Evolutionary conservation across 2,888 invertebrate genomes (phyloP).

Genomic region (Bombyx huttoni): DNA sequence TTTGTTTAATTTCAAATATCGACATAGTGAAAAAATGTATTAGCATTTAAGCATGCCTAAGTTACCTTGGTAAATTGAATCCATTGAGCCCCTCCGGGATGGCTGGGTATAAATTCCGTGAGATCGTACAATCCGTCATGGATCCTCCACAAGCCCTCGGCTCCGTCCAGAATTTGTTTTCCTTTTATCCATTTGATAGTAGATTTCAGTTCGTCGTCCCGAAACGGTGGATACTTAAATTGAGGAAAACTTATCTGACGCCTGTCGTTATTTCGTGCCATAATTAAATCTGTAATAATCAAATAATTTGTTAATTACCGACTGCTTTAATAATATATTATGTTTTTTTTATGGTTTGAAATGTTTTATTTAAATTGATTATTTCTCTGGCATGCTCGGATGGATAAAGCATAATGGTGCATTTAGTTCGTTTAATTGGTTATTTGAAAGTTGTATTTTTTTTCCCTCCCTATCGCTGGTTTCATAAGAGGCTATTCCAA

Average conservation of each 20-base stretch:
- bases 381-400: too few relatives aligned
- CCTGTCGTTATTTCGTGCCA: slow-evolving; percentile 36
- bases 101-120: slow-evolving; percentile 80
- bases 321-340: not conserved
- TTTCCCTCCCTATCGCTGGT: too few relatives aligned
- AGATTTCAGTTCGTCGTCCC: slow-evolving; percentile 52
- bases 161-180: slow-evolving; percentile 78
- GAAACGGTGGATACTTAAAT: slow-evolving; percentile 56
- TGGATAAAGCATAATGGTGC: too few relatives aligned
- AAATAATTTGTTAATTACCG: not conserved
- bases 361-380: not conserved
- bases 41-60: not conserved
- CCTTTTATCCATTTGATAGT: slow-evolving; percentile 75
- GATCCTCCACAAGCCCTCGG: slow-evolving; percentile 85
- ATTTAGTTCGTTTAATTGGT: too few relatives aligned
- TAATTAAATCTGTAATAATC: slow-evolving; percentile 7
- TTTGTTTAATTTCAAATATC: too few relatives aligned
- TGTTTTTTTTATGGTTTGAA: not conserved
- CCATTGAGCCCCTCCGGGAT: slow-evolving; percentile 92
- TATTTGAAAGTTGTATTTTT: too few relatives aligned
- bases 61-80: slow-evolving; percentile 76
- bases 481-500: too few relatives aligned
- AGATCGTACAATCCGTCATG: slow-evolving; percentile 88
- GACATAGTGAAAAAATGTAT: not conserved
- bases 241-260: slow-evolving; percentile 60